These are phyloP conservation scores for Coleophora deauratella DNA, from an alignment of 2,888 invertebrate species.

Conservation along the genomic window DNA sequence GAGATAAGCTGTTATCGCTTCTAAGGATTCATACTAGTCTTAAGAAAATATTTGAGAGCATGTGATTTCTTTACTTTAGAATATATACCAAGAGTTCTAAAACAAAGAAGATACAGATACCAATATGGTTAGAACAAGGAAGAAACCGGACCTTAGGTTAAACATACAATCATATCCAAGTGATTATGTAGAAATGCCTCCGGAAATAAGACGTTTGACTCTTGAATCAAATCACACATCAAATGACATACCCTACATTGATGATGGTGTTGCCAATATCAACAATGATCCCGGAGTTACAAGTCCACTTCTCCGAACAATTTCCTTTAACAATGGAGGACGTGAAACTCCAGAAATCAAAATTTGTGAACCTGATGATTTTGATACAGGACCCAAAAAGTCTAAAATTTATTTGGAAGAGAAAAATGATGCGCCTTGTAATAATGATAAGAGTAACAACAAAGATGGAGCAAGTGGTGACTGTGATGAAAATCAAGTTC, in stretches of 20 bases:
- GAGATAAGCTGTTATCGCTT: conserved; percentile 3
- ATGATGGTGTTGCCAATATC: conserved; percentile 17
- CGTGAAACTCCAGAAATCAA: conserved; percentile 53
- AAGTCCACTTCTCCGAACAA: conserved; percentile 10
- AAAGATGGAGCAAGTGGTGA: too few relatives aligned
- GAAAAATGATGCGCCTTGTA: too few relatives aligned
- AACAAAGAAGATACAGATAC: too few relatives aligned
- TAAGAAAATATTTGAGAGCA: conserved; percentile 6
- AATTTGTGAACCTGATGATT: conserved; percentile 27
- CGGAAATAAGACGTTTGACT: conserved; percentile 35
- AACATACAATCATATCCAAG: conserved; percentile 49
- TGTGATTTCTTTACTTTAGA: neutral
- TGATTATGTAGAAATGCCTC: conserved; percentile 61
- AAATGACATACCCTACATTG: conserved; percentile 31
- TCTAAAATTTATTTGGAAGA: conserved; percentile 6
- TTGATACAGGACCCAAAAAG: conserved; percentile 3
- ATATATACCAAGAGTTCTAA: neutral
- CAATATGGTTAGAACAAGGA: conserved; percentile 29
- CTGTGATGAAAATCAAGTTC: conserved; percentile 25
- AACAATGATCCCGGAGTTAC: conserved; percentile 14
- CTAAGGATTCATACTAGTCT: conserved; percentile 1
- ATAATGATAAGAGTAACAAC: neutral
- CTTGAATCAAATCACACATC: conserved; percentile 27
- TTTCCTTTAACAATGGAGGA: conserved; percentile 6
- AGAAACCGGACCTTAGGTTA: conserved; percentile 52